Evolutionary conservation across 2,113 vertebrate genomes (phyloP), one percentile per base, ranked within the genome.

Genomic region (Circaetus gallicus): DNA sequence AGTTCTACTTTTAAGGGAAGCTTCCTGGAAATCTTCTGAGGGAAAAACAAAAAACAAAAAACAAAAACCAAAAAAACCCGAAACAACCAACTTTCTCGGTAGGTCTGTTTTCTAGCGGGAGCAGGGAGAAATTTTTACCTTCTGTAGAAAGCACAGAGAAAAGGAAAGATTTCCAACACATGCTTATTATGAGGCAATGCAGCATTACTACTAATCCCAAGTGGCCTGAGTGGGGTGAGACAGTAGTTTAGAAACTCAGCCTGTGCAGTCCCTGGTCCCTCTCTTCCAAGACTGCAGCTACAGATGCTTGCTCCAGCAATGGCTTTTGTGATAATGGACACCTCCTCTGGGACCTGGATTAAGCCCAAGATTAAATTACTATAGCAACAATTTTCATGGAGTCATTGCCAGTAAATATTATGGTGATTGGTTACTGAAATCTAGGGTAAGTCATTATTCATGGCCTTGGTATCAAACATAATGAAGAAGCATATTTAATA

Each of bases 371-470:
- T 76, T 87, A 77, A 93, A 71, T 95, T 83, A 82, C 89, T 96
- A 78, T 89, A 94, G 92, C 71, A 95, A 95, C 77, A 92, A 76
- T 20, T 80, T 94, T 96, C 93, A 94, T 1, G 0, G 62, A 91
- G 50, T 55, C 3, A 5, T 93, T 97, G 87, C 86, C 93, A 96
- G 72, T 95, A 96, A 97, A 96, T 95, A 96, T 96, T 96, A 71
- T 83, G 74, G 50, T 43, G 69, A 92, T 94, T 73, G 61, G 87
- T 96, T 94, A 94, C 91, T 94, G 82, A 95, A 95, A 89, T 86
- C 85, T 88, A 80, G 65, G 40, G 28, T 86, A 96, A 65, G 32
- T 49, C 77, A 91, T 88, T 94, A 92, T 79, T 94, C 93, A 74
- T 84, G 56, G 52, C 14, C 58, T 93, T 5, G 2, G 16, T 81